Evolutionary conservation across 2,113 vertebrate species (phyloP).

Genomic region (Aviceda subcristata): DNA sequence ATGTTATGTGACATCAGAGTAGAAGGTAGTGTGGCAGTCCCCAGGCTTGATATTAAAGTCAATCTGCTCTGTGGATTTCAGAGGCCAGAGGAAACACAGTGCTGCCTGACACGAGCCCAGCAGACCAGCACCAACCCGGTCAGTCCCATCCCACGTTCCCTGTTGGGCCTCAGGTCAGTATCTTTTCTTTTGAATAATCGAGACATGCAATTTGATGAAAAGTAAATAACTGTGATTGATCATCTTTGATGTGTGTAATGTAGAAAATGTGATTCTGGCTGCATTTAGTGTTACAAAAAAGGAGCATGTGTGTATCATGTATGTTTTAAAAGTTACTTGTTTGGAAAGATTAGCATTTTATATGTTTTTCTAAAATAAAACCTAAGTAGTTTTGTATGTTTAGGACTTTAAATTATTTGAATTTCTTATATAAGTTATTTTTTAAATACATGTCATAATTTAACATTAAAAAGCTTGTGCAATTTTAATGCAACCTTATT

Average conservation of each 20-base stretch:
- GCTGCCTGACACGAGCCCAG: slow-evolving; percentile 82
- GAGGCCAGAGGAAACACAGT: slow-evolving; percentile 78
- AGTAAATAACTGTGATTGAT: slow-evolving; percentile 39
- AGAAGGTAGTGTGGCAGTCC: slow-evolving; percentile 54
- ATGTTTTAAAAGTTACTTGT: neutral
- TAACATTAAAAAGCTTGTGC: slow-evolving; percentile 59
- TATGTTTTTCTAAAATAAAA: slow-evolving; percentile 15
- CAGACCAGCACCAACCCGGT: slow-evolving; percentile 85
- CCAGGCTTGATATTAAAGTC: slow-evolving; percentile 69
- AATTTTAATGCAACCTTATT: slow-evolving; percentile 71
- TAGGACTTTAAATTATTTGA: slow-evolving; percentile 55
- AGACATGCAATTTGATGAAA: neutral
- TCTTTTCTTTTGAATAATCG: neutral
- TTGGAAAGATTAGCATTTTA: neutral
- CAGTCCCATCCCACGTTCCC: slow-evolving; percentile 87
- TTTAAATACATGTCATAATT: slow-evolving; percentile 54
- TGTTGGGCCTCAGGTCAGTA: slow-evolving; percentile 91
- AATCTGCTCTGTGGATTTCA: slow-evolving; percentile 73
- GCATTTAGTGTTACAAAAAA: neutral
- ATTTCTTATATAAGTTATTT: slow-evolving; percentile 34
- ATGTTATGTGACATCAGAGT: slow-evolving; percentile 67
- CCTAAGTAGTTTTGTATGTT: slow-evolving; percentile 19
- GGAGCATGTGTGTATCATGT: neutral
- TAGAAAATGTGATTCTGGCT: neutral
- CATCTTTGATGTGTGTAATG: slow-evolving; percentile 19